Conservation (phyloP, 2,888 invertebrate genomes). For the Shargacucullia verbasci region DNA sequence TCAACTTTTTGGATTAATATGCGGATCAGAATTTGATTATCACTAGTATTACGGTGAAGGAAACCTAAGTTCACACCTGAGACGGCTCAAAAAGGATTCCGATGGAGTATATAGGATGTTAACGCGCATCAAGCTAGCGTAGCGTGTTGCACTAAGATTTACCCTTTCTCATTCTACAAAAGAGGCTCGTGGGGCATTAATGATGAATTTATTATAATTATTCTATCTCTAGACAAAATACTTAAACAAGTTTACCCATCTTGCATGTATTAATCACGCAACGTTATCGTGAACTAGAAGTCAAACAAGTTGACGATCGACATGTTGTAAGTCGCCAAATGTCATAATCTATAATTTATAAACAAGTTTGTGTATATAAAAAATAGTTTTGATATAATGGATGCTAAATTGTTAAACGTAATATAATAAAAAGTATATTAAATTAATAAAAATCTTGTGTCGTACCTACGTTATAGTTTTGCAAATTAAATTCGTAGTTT, state of each 20-base stretch:
- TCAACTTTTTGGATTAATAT: too few relatives aligned
- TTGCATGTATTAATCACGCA: slow-evolving; percentile 28
- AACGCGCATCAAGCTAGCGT: too few relatives aligned
- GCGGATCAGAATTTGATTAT: too few relatives aligned
- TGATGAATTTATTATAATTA: background rate
- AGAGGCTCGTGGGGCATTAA: too few relatives aligned
- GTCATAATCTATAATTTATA: slow-evolving; percentile 11
- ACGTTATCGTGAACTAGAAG: slow-evolving; percentile 32
- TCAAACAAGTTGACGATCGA: slow-evolving; percentile 27
- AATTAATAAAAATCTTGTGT: background rate
- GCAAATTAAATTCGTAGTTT: background rate
- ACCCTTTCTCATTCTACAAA: too few relatives aligned
- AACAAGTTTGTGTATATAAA: slow-evolving; percentile 21
- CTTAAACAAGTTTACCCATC: slow-evolving; percentile 24
- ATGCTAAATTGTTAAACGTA: background rate
- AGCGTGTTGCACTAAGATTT: too few relatives aligned
- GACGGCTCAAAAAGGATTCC: too few relatives aligned
- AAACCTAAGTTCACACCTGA: too few relatives aligned
- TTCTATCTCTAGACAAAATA: too few relatives aligned
- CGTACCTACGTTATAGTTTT: background rate
- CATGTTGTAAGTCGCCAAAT: slow-evolving; percentile 28
- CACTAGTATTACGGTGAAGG: too few relatives aligned
- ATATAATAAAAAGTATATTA: background rate
- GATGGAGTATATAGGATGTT: too few relatives aligned
- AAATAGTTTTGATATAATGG: slow-evolving; percentile 6